Evolutionary conservation across 2,888 invertebrate genomes (phyloP).

Genomic region (Ceramica pisi): DNA sequence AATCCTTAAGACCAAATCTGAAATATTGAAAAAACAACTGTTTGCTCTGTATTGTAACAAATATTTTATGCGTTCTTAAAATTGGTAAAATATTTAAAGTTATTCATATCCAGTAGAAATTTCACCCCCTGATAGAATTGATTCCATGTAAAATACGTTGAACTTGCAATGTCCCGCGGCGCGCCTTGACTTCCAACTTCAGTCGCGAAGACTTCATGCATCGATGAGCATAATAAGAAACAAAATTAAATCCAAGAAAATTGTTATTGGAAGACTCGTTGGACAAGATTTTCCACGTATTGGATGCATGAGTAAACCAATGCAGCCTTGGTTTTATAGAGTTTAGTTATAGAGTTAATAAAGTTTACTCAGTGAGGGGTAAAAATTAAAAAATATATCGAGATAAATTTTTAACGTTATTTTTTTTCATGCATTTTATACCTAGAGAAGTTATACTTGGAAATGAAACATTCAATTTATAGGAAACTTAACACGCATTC

Average conservation of each 20-base stretch:
- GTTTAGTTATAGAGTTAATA: neutral
- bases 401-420: no score
- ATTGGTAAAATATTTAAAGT: neutral
- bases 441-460: no score
- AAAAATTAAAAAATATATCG: no score
- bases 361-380: no score
- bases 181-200: neutral
- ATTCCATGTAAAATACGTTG: neutral
- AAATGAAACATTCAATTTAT: no score
- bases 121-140: neutral
- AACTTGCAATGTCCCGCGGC: neutral
- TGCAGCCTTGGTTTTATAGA: neutral
- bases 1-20: no score
- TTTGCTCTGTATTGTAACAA: no score
- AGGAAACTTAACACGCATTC: no score
- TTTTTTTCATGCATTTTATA: no score
- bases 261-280: conserved; percentile 10
- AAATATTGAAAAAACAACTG: no score
- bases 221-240: conserved; percentile 6
- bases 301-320: neutral
- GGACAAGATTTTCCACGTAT: conserved; percentile 1
- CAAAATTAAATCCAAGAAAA: conserved; percentile 7
- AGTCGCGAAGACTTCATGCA: neutral
- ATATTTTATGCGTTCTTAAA: neutral
- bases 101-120: neutral